These are phyloP conservation scores for Phenganax stokvisi DNA, from an alignment of 92 coral and sea anemone genomes.

Conservation along the genomic window DNA sequence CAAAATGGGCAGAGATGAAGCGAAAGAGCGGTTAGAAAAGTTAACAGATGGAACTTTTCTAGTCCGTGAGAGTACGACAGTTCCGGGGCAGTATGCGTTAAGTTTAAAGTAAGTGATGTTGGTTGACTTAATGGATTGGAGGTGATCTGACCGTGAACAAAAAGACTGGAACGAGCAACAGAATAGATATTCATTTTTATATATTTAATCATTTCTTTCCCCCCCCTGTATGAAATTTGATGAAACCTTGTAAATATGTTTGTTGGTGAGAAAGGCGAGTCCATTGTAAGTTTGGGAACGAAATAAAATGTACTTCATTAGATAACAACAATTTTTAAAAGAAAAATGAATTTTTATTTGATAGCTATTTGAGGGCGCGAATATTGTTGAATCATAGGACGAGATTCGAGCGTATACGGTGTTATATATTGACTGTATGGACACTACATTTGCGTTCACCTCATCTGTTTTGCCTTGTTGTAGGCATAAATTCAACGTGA, in stretches of 20 bases:
- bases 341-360: too few relatives aligned
- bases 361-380: too few relatives aligned
- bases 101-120: conserved; percentile 65
- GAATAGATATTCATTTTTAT: neutral
- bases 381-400: too few relatives aligned
- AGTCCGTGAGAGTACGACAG: conserved; percentile 76
- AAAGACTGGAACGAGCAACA: too few relatives aligned
- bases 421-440: neutral
- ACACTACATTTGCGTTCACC: neutral
- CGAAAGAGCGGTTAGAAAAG: conserved; percentile 51
- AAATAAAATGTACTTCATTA: too few relatives aligned
- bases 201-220: neutral
- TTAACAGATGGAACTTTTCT: conserved; percentile 85
- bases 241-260: too few relatives aligned
- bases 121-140: neutral
- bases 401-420: too few relatives aligned
- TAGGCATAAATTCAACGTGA: conserved; percentile 52
- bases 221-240: too few relatives aligned
- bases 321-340: too few relatives aligned
- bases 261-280: too few relatives aligned
- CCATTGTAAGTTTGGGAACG: too few relatives aligned
- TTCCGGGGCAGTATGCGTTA: conserved; percentile 80
- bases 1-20: conserved; percentile 72
- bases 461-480: conserved; percentile 4
- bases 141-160: too few relatives aligned